phyloP scores from a whole-genome alignment of 2,113 vertebrate genomes.

The Synodontis membranacea region DNA sequence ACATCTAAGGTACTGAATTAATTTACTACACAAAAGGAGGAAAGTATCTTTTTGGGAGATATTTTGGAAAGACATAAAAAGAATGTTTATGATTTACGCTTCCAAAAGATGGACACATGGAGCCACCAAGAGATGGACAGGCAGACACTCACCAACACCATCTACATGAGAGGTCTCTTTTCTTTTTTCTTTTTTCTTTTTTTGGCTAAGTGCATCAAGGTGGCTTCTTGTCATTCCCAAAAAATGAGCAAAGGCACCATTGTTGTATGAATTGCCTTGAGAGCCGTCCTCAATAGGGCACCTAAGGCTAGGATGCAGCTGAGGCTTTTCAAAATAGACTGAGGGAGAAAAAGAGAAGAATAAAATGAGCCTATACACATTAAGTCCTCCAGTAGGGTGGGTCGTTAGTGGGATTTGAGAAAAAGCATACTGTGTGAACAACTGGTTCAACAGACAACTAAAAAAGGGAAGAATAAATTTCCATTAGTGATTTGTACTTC shows the following conservation, averaged over 20 bases:
- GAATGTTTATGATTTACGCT: conserved; percentile 53
- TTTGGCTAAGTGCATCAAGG: conserved; percentile 9
- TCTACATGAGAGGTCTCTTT: conserved; percentile 11
- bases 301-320: conserved; percentile 48
- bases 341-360: conserved; percentile 6
- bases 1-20: conserved; percentile 77
- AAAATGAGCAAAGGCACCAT: conserved; percentile 66
- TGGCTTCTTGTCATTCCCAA: conserved; percentile 3
- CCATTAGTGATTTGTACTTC: conserved; percentile 12
- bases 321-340: conserved; percentile 48
- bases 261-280: conserved; percentile 60
- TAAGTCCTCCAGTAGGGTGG: conserved; percentile 25
- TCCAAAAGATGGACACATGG: conserved; percentile 44
- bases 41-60: conserved; percentile 64
- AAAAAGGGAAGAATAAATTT: conserved; percentile 38
- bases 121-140: conserved; percentile 20
- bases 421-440: conserved; percentile 47
- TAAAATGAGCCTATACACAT: conserved; percentile 37
- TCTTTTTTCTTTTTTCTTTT: not conserved
- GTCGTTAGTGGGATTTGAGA: conserved; percentile 22
- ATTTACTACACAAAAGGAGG: conserved; percentile 53
- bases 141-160: conserved; percentile 34
- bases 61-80: conserved; percentile 77
- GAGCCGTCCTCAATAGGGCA: conserved; percentile 46
- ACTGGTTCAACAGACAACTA: conserved; percentile 43